These are phyloP conservation scores for Pterocles gutturalis DNA, from an alignment of 2,113 vertebrate genomes.

Conservation along the genomic window DNA sequence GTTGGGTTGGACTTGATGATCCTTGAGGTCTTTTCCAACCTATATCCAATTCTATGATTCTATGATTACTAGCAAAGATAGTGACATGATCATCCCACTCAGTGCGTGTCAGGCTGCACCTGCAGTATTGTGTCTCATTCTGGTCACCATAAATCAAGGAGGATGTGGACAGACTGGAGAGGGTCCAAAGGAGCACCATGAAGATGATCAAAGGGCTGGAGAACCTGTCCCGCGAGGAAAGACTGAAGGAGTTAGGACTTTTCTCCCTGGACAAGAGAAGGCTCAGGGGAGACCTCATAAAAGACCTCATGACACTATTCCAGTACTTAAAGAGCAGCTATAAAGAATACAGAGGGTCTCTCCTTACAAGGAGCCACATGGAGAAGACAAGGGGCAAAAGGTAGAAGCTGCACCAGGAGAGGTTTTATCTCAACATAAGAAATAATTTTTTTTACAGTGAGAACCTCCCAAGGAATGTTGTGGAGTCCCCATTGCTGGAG, in stretches of 20 bases:
- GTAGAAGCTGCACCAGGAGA: background rate
- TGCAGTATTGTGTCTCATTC: background rate
- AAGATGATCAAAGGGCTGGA: background rate
- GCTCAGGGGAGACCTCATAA: background rate
- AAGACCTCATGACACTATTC: background rate
- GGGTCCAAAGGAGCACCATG: background rate
- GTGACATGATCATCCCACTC: background rate
- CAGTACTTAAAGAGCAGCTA: background rate
- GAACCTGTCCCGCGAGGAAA: background rate
- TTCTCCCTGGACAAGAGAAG: background rate
- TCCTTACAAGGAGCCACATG: background rate
- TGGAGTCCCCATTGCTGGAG: background rate
- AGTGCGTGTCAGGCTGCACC: background rate
- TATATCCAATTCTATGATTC: too few species aligned
- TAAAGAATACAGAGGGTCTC: background rate
- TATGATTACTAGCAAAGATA: background rate
- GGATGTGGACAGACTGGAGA: background rate
- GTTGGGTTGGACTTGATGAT: too few species aligned
- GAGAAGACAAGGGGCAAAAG: background rate
- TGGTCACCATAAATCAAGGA: background rate
- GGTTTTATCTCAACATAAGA: background rate
- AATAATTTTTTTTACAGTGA: background rate
- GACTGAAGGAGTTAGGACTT: background rate
- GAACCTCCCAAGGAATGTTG: background rate
- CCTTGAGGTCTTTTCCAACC: too few species aligned